Base-by-base conservation (phyloP, 1,140 invertebrate species). In the Delia radicum region DNA sequence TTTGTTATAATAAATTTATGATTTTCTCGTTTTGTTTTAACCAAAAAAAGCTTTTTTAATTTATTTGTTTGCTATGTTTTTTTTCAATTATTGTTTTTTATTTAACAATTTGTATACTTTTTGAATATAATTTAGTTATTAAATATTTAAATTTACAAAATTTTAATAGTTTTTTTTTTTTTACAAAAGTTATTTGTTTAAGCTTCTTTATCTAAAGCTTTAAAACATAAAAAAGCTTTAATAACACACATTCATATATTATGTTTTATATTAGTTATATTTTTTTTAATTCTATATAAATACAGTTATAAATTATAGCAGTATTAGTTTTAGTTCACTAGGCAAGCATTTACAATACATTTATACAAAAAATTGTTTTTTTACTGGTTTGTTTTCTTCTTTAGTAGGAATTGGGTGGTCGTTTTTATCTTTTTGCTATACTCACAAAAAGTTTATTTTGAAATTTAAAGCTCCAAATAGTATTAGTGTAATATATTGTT, bases 311-410 rank as follows among this genome's bases (percentile, higher is more conserved):
- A 24, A 55, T 55, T 21, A 55, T 55, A 55, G 48, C 21, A 21
- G 21, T 55, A 18, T 55, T 55, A 55, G 21, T 55, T 55, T 48
- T 24, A 24, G 18, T 21, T 55, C 21, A 55, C 48, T 55, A 55
- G 21, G 48, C 48, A 55, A 55, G 48, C 48, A 55, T 55, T 55
- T 55, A 55, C 48, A 55, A 55, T 55, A 55, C 48, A 55, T 55
- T 55, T 55, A 55, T 55, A 55, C 48, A 55, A 55, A 55, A 55
- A 55, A 55, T 55, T 55, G 21, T n/a, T n/a, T n/a, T n/a, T n/a
- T n/a, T n/a, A n/a, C n/a, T 21, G 1, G 8, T 21, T 24, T 21
- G n/a, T 55, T 3, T 8, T 2, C 18, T 21, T 21, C 6, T 55
- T 21, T 55, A 21, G 18, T 55, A 55, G 48, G 48, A 24, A 55